Evolutionary conservation across 2,113 vertebrate species (phyloP).

Genomic region (Canis aureus): DNA sequence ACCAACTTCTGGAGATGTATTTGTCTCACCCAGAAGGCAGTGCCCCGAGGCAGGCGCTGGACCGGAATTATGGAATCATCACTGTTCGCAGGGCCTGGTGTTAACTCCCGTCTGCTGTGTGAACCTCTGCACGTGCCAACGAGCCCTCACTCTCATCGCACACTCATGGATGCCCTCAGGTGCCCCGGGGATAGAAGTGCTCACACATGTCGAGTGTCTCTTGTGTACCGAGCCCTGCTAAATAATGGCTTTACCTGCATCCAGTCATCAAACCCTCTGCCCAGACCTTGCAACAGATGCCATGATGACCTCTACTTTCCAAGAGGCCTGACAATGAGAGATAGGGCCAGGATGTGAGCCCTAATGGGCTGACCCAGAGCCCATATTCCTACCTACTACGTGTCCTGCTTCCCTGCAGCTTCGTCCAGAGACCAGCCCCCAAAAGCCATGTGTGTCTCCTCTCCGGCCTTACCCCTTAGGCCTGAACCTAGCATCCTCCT

Average conservation of each 20-base stretch:
- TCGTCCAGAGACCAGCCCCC: neutral
- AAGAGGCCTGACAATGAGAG: neutral
- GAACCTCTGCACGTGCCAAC: neutral
- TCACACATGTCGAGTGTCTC: neutral
- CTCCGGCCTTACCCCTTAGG: neutral
- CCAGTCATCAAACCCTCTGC: neutral
- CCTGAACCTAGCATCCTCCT: neutral
- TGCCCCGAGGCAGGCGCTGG: neutral
- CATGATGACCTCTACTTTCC: neutral
- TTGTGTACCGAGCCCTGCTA: neutral
- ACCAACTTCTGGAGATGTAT: neutral
- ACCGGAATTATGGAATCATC: neutral
- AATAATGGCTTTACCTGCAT: neutral
- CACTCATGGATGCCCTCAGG: neutral
- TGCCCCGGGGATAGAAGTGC: neutral
- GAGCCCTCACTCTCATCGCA: neutral
- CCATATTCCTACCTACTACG: neutral
- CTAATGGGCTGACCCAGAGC: neutral
- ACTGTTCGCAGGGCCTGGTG: neutral
- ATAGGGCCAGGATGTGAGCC: neutral
- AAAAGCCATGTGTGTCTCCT: neutral
- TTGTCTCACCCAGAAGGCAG: neutral
- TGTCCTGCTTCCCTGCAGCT: neutral
- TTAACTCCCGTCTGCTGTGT: neutral
- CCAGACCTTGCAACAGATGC: too few relatives aligned